phyloP scores from a whole-genome alignment of 1,140 invertebrate species.

The Colletes latitarsis region DNA sequence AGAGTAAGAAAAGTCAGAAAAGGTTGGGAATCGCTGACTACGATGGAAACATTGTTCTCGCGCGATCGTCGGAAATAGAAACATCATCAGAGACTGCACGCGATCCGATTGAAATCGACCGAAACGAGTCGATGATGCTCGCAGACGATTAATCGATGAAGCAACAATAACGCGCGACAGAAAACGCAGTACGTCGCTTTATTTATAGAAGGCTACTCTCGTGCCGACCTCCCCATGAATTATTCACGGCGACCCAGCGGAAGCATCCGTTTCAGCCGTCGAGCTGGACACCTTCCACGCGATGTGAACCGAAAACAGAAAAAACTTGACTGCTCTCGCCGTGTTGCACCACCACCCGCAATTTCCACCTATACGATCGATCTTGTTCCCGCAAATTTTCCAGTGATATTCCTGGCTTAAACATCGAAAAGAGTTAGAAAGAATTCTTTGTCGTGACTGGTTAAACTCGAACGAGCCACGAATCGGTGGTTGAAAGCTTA shows the following conservation, averaged over 20 bases:
- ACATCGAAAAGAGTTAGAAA: too few species aligned
- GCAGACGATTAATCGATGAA: conserved; percentile 29
- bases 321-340: background rate
- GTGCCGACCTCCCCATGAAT: conserved; percentile 13
- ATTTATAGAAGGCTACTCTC: conserved; percentile 20
- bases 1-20: too few species aligned
- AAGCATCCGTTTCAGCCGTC: conserved; percentile 25
- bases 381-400: too few species aligned
- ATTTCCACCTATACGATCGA: too few species aligned
- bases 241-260: conserved; percentile 20
- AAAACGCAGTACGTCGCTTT: conserved; percentile 23
- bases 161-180: conserved; percentile 22
- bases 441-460: too few species aligned
- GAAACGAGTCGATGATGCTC: background rate
- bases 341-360: background rate
- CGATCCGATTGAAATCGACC: background rate
- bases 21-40: too few species aligned
- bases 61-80: background rate
- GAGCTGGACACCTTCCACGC: background rate
- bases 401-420: too few species aligned
- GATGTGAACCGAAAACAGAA: background rate
- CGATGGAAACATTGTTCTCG: too few species aligned
- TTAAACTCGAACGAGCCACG: too few species aligned
- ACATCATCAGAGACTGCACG: background rate
- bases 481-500: too few species aligned